Base-by-base conservation (phyloP, 2,113 vertebrate species). In the Cochlearius cochlearius region DNA sequence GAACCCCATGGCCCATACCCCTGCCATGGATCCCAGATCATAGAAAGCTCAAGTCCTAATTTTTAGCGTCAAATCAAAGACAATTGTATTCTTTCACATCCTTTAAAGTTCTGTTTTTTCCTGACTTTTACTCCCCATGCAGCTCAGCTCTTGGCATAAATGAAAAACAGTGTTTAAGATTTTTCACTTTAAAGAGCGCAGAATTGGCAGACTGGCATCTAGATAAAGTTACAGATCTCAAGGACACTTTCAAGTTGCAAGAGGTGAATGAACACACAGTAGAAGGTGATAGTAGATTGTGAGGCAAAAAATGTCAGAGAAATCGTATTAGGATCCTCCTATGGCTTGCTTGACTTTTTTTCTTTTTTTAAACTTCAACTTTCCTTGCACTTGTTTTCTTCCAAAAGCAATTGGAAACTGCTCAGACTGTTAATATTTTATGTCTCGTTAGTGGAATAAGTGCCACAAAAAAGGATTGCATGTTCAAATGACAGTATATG, bases 151-250 rank as follows among this genome's bases (percentile, higher is more conserved):
- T 78, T 59, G 41, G 59, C 32, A 74, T 92, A 84, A 92, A 96
- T 66, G 80, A 74, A 94, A 91, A 94, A 68, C 26, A 34, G 18
- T 23, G 22, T 82, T 87, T 78, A 77, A 86, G 64, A 68, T 29
- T 73, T 83, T 90, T 52, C 18, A 63, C 60, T 95, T 94, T 92
- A 81, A 94, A 96, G 68, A 95, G 39, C 30, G 47, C 23, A 87
- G 52, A 94, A 45, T 43, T 81, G 73, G n/a, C 74, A 91, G 73
- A 55, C 52, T 78, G 66, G 66, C 34, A 89, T 87, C 47, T 63
- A 87, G 68, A 94, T 67, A 94, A 94, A 81, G 47, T 60, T 91
- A 94, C 25, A 84, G 76, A 92, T 87, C 80, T 96, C 93, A 96
- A 91, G 89, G 86, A 87, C 73, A 21, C 60, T 91, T 94, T 92